Evolutionary conservation across 2,113 vertebrate species (phyloP), one percentile per base, ranked within the genome.

Genomic region (Athene cunicularia): DNA sequence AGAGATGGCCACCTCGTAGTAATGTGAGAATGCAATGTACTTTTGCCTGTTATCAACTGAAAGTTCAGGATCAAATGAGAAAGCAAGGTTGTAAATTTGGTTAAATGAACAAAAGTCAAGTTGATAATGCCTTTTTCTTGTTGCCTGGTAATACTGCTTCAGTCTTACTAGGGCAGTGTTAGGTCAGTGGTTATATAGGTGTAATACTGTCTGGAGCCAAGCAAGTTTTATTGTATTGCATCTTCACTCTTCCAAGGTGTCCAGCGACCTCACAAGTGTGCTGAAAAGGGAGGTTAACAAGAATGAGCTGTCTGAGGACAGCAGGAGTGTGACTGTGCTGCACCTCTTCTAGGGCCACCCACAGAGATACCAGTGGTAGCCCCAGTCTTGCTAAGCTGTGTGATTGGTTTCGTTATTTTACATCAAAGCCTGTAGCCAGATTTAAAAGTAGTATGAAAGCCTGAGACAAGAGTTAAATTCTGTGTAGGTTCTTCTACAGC

Each of bases 91-190:
- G 83, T 95, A 96, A 95, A 92, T 91, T 87, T 4, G 27, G 86
- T 23, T 85, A 80, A 79, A 24, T 49, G 93, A 75, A 84, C 88
- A 95, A 92, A 95, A 95, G 94, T 97, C 93, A 94, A 49, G 26
- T 30, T 91, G 93, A 95, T 89, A 95, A 93, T 81, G 63, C 5
- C n/a, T 68, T 41, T 84, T 86, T 73, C 66, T 45, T 80, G 27
- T 4, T 88, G 64, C 83, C 49, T 59, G 70, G 52, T 39, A 21
- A 16, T 62, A 19, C 30, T 17, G 23, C 86, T 86, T 67, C 14
- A 2, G 24, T 43, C 39, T 49, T 35, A 28, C 39, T 74, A 41
- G 72, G 72, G 5, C 14, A 11, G 80, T 11, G 37, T 55, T 81
- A 2, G 33, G 30, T 43, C 28, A 23, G 0, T 28, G 60, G 64